Base-by-base conservation (phyloP, 2,113 vertebrate species). In the Bombycilla garrulus region DNA sequence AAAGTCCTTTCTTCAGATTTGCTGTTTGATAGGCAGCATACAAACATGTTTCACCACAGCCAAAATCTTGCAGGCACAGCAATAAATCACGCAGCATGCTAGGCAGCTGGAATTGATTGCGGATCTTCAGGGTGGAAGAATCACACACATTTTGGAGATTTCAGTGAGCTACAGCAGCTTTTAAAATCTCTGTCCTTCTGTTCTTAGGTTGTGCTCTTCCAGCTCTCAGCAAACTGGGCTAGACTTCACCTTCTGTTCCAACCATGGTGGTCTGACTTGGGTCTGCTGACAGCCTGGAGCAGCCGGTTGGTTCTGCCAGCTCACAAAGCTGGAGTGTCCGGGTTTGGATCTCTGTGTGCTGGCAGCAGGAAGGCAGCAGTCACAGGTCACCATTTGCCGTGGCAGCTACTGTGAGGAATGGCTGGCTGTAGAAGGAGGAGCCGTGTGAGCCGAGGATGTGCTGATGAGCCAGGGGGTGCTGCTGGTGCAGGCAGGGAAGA, bases 91-190 rank as follows among this genome's bases (percentile, higher is more conserved):
- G 1, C 6, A 4, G 86, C 57, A 33, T 1, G 2, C 87, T 35
- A 74, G n/a, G 77, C 96, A 97, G 92, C 91, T 97, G 94, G 89
- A 95, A 95, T 1, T 69, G 83, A 96, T 95, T 94, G 72, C 0
- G 5, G 56, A 94, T 61, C 60, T 91, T 88, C 48, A 23, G 86
- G 45, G 28, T 81, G 65, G 81, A 92, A 84, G 44, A 94, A 81
- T 70, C 56, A 74, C 53, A 95, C 83, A 56, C 0, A 6, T 89
- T 90, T 94, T 85, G 48, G 81, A 95, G 31, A 64, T 56, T 92
- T 84, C 61, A 81, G 56, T 79, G 25, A 93, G 53, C 48, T 87
- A 42, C 77, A 91, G 73, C 90, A 95, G 70, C 48, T 54, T 79
- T 92, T 93, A 82, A 87, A 87, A 53, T 45, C 44, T 71, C 77